phyloP scores from a whole-genome alignment of 2,797 vertebrate species.

The Pachyuromys duprasi region DNA sequence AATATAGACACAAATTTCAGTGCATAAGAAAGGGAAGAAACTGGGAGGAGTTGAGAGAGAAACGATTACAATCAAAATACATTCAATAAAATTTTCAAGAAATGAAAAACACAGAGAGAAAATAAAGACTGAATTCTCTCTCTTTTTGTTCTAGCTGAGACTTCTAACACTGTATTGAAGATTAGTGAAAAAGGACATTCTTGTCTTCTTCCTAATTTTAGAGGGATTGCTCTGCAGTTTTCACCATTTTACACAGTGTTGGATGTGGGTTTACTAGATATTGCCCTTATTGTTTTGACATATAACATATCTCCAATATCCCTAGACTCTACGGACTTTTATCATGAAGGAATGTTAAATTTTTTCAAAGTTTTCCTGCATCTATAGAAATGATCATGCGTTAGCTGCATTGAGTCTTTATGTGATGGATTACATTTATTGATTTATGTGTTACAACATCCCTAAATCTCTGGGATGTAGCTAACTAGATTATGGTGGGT shows the following conservation, averaged over 20 bases:
- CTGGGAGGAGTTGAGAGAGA: background rate
- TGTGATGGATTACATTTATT: background rate
- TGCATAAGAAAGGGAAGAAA: background rate
- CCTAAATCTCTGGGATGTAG: background rate
- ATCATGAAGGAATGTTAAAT: background rate
- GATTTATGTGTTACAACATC: background rate
- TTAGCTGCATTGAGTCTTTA: background rate
- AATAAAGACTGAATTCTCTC: background rate
- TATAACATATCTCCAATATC: too few relatives aligned
- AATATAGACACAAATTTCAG: background rate
- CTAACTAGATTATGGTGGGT: background rate
- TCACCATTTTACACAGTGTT: background rate
- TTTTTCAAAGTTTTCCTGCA: background rate
- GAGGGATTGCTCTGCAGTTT: background rate
- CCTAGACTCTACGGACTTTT: background rate
- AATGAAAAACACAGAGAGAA: background rate
- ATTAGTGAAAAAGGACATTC: background rate
- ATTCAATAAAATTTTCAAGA: background rate
- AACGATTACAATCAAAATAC: background rate
- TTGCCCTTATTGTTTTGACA: background rate
- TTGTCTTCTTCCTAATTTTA: background rate
- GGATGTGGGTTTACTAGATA: background rate
- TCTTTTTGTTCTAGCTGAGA: background rate
- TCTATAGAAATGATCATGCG: background rate
- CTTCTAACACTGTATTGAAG: background rate